Base-by-base conservation (phyloP, 2,113 vertebrate genomes). In the Macquaria australasica region DNA sequence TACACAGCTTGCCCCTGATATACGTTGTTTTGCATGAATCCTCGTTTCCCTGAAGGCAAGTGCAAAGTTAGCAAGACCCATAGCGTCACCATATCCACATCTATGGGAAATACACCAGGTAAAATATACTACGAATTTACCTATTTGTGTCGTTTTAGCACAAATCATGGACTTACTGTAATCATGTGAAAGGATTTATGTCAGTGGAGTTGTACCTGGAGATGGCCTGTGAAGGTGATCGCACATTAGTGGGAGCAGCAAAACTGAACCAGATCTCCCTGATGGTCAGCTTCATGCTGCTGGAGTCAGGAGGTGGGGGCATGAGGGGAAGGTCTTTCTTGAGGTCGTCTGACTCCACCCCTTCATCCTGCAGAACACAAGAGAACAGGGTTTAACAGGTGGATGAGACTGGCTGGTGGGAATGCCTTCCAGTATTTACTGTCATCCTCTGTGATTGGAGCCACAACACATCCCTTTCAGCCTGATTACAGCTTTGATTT, bases 261-360 rank as follows among this genome's bases (percentile, higher is more conserved):
- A 99, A 99, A 91, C 98, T 99, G 92, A 99, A 99, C 98, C 98
- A 99, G 86, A 99, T 99, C 95, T 99, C 98, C 81, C 97, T 97
- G 87, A 99, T 98, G 59, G 97, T 98, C 79, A 99, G 83, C 91
- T 99, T 99, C 98, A 99, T 99, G 93, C 98, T 99, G 96, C 98
- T 99, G 76, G 98, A 99, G 88, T 99, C 98, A 31, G 98, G 98
- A 0, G 98, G 98, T 4, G 98, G 98, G 8, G 98, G 98, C 96
- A 98, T 97, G 79, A 99, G 95, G 18, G 98, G 98, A 25, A 99
- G 96, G 83, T 99, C 98, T 94, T 99, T 99, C 91, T 99, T 99
- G 48, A 99, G 92, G 86, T 99, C 98, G 82, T 99, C 98, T 14
- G 98, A 99, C 93, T 99, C 98, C 41, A 99, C 98, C 0, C 98